A percentile compares a stretch with the other conserved stretches of the same genome.
These are phyloP conservation scores for Pyrgilauda ruficollis DNA, from an alignment of 2,113 vertebrate genomes.

Conservation along the genomic window DNA sequence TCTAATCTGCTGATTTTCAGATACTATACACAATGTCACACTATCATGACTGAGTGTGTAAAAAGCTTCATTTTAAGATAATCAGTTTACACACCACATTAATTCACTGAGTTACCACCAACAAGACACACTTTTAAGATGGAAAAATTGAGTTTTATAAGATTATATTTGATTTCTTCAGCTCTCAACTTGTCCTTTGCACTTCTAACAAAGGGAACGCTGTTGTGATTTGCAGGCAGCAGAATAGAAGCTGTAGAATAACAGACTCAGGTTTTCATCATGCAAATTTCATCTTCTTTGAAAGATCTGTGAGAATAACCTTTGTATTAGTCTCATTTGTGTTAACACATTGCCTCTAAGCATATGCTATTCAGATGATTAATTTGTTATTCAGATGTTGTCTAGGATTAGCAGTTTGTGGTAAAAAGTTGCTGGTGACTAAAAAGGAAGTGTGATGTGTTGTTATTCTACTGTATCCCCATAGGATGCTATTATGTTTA, in stretches of 20 bases:
- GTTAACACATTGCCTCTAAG: not conserved
- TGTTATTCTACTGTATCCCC: not conserved
- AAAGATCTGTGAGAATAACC: not conserved
- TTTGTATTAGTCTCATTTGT: not conserved
- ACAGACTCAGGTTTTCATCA: not conserved
- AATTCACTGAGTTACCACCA: not conserved
- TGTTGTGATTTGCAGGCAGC: not conserved
- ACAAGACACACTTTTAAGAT: not conserved
- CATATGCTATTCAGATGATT: not conserved
- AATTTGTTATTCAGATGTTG: not conserved
- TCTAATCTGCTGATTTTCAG: not conserved
- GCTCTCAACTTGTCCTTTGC: not conserved
- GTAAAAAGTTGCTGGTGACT: not conserved
- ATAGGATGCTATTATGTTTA: slow-evolving; percentile 34
- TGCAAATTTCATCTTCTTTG: not conserved
- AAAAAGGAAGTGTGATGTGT: slow-evolving; percentile 44
- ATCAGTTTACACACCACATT: not conserved
- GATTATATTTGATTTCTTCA: not conserved
- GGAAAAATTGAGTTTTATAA: not conserved
- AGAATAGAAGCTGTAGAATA: not conserved
- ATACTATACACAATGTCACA: not conserved
- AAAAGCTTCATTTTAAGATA: not conserved
- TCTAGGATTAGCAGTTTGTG: not conserved
- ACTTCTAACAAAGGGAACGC: not conserved
- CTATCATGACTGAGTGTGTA: not conserved